Base-by-base conservation (phyloP, 2,797 vertebrate species). In the Aphelocoma californica region DNA sequence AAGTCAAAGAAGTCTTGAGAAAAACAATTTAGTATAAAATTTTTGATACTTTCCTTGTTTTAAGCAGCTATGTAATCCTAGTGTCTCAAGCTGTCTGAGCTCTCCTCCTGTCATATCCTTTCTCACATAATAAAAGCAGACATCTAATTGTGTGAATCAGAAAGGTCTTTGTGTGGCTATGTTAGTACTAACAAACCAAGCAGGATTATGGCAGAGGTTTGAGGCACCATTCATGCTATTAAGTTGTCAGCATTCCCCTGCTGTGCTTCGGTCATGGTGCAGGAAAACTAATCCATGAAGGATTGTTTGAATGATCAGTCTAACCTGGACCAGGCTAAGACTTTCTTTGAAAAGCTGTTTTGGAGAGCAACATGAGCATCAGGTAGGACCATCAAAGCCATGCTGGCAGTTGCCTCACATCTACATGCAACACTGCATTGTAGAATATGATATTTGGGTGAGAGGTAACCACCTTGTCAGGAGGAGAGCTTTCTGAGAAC, bases 241-340 rank as follows among this genome's bases (percentile, higher is more conserved):
- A 14, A 69, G 12, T 23, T 65, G 44, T 42, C 26, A 42, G 2
- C 14, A 14, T 61, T 50, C 5, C 14, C 32, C 38, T 69, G 18
- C 12, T 44, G 6, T 3, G 6, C 36, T 87, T 78, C 1, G 1
- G 20, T 29, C 2, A 0, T 34, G n/a, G 45, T 57, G 7, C 42
- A 67, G 61, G 28, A 84, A 74, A 72, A 67, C 4, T 20, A 29
- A 48, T 40, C 77, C 42, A 34, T 17, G 11, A 75, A 65, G n/a
- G 10, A 31, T 15, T 62, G 14, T 21, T 78, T 50, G 29, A 47
- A n/a, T 34, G 17, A 1, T 64, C 25, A 48, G 23, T 70, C 31
- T 71, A 29, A 64, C 32, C 8, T 48, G 66, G 10, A 14, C 14
- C 14, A 72, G 12, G 16, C 9, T 82, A 61, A 70, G 36, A 5